Base-by-base conservation (phyloP, 2,888 invertebrate genomes). In the Epistrophe grossulariae region DNA sequence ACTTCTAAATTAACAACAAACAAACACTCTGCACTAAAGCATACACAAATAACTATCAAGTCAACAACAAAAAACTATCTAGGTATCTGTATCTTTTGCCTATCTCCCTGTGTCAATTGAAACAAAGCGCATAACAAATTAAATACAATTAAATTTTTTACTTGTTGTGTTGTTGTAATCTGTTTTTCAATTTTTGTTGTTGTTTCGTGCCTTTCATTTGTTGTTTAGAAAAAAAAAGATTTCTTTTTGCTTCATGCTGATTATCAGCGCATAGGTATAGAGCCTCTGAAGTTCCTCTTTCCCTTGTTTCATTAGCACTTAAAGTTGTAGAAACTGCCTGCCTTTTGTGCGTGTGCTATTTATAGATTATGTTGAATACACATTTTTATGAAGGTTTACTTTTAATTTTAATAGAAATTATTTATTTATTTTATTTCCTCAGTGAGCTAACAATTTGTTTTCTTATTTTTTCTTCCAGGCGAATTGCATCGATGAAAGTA, bases 401-500 rank as follows among this genome's bases (percentile, higher is more conserved):
- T 57, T 64, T 50, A 24, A 19, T 15, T 76, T 71, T 10, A 43
- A 55, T 11, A 81, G 66, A 17, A 24, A 64, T 62, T 8, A 55
- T n/a, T 57, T 11, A 24, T 40, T 13, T 70, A 19, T 50, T 71
- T 50, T 40, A 17, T 73, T 57, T 60, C 28, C 9, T 59, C 28
- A 31, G 38, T 60, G n/a, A 45, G 15, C 38, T 78, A 71, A 52
- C 57, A 48, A 76, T 74, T 73, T 72, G 31, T 82, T 64, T 77
- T 52, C 64, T n/a, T 73, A 13, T 6, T 31, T 35, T 55, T 48
- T 45, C 9, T 88, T 89, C 11, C 89, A 94, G 96, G 90, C 94
- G 96, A 91, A 94, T 98, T 90, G 97, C 97, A 78, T 96, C 96
- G 90, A 95, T 98, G 93, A 96, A 97, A 93, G 96, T 97, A 91